A percentile compares a stretch with the other conserved stretches of the same genome.
Evolutionary conservation across 2,888 invertebrate species (phyloP).

Genomic region (Leuctra nigra): DNA sequence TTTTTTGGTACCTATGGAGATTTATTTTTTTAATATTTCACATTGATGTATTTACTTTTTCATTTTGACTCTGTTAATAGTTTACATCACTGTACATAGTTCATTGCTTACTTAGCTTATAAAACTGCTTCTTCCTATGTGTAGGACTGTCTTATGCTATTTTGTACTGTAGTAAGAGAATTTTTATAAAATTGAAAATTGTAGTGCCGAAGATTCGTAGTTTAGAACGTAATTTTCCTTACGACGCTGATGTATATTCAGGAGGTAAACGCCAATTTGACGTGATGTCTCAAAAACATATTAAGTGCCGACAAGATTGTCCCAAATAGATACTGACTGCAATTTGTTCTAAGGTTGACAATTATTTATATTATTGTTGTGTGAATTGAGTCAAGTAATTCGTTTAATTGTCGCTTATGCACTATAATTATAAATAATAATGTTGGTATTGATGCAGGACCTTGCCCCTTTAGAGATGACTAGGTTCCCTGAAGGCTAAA

Average conservation of each 20-base stretch:
- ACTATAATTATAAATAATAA: too few species aligned
- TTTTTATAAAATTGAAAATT: constrained; percentile 26
- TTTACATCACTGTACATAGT: constrained; percentile 14
- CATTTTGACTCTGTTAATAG: too few species aligned
- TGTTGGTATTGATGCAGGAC: too few species aligned
- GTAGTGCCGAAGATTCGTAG: constrained; percentile 20
- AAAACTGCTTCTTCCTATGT: constrained; percentile 27
- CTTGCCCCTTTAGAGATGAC: too few species aligned
- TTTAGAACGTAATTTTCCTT: background rate
- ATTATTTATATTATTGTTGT: too few species aligned
- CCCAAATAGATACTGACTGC: background rate
- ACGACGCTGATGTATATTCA: background rate
- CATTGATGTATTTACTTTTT: too few species aligned
- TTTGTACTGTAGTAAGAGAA: constrained; percentile 27
- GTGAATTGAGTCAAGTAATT: too few species aligned
- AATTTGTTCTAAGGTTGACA: too few species aligned
- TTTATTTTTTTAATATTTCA: too few species aligned
- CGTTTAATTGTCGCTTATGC: too few species aligned
- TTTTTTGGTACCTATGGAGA: too few species aligned
- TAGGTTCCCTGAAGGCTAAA: too few species aligned
- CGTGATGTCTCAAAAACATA: constrained; percentile 17
- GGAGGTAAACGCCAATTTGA: background rate
- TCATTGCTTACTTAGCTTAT: constrained; percentile 6
- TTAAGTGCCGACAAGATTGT: constrained; percentile 22
- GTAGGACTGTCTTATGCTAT: constrained; percentile 27